Base-by-base conservation (phyloP, 2,888 invertebrate genomes). In the Trichogramma dendrolimi region DNA sequence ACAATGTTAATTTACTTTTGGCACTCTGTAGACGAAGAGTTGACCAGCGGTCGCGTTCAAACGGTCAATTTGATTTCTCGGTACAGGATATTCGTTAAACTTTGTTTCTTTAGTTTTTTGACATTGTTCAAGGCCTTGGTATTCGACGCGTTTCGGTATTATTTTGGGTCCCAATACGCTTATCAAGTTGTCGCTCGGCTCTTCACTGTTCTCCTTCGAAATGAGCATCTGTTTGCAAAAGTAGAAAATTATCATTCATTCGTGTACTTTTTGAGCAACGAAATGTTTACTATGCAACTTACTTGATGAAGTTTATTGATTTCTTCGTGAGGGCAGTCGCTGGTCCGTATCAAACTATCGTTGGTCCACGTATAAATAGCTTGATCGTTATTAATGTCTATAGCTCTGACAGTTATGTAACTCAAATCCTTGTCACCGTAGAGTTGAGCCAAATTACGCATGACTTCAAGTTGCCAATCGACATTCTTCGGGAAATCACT, bases 51-150 rank as follows among this genome's bases (percentile, higher is more conserved):
- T 88, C 50, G 92, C 92, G 65, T 90, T 88, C 60, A 95, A 84
- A 64, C 87, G 87, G 81, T 93, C 92, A 40, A 96, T 90, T 73
- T 90, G 91, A 81, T 93, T 94, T 65, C 92, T 83, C 4, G 92
- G 84, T 71, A 89, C 83, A 4, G 95, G 94, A 60, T 52, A 85
- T 82, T 63, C 82, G 81, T 62, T 82, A 80, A 60, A 57, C 49
- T 53, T 80, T 78, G 56, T 77, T 66, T 80, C 78, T 55, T 78
- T 78, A 64, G 79, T 77, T 61, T 83, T 81, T 63, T 86, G 86
- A 72, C 92, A 92, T 5, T 86, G 84, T 0, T 89, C 89, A 38
- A 86, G 81, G 40, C 89, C 86, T 63, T 84, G 83, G 75, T 87
- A 88, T 0, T 81, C 77, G 49, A 92, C 87, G 39, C 84, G 84